Evolutionary conservation across 2,797 vertebrate species (phyloP).

Genomic region (Anguilla pacifica): DNA sequence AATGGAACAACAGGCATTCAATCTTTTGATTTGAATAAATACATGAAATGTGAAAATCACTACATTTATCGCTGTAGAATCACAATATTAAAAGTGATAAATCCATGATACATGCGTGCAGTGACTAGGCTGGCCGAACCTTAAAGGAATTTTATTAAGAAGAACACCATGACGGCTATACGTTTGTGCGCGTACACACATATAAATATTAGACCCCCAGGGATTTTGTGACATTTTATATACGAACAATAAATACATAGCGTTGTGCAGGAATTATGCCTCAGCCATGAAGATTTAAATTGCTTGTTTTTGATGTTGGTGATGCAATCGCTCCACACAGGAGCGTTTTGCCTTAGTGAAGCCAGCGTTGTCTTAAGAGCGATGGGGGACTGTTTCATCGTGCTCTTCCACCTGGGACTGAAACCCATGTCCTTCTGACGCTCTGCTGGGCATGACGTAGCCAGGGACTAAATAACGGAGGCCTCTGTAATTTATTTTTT

Average conservation of each 20-base stretch:
- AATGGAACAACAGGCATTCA: neutral
- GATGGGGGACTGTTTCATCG: no score
- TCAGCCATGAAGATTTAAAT: neutral
- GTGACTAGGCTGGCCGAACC: neutral
- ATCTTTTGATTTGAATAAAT: neutral
- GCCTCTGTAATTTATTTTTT: no score
- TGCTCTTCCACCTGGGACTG: neutral
- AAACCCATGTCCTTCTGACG: neutral
- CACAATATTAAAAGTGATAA: neutral
- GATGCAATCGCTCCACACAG: neutral
- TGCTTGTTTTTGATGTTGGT: neutral
- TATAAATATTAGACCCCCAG: neutral
- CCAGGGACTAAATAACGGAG: no score
- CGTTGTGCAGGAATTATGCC: neutral
- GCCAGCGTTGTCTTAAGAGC: no score
- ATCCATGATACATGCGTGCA: neutral
- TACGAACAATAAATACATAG: neutral
- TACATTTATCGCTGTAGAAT: no score
- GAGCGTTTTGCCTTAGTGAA: neutral
- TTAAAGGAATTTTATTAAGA: neutral
- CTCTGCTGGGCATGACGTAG: no score
- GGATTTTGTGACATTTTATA: neutral
- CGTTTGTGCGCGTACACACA: neutral
- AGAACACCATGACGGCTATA: neutral
- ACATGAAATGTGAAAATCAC: neutral